These are phyloP conservation scores for Hetaerina titia DNA, from an alignment of 2,888 invertebrate genomes.

Conservation along the genomic window DNA sequence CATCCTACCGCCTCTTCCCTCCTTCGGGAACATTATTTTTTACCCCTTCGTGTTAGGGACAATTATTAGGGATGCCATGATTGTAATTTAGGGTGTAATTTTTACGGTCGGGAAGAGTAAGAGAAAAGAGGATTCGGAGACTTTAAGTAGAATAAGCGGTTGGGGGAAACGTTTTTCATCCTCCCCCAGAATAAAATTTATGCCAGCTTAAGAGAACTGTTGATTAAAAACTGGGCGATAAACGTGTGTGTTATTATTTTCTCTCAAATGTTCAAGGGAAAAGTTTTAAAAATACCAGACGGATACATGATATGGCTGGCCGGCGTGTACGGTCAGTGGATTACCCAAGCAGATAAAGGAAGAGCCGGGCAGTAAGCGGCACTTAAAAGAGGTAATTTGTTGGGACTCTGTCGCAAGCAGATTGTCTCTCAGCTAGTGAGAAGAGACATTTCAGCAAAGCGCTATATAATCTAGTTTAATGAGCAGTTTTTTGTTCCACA, in stretches of 20 bases:
- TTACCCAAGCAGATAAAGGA: not conserved
- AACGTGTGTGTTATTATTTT: not conserved
- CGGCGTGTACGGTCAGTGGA: constrained; percentile 21
- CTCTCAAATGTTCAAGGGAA: not conserved
- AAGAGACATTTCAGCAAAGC: not conserved
- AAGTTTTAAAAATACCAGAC: not conserved
- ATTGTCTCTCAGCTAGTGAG: not conserved
- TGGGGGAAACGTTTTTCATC: not conserved
- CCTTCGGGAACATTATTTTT: constrained; percentile 5
- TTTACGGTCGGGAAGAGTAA: not conserved
- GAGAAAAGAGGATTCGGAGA: not conserved
- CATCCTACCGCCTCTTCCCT: not conserved
- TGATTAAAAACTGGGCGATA: constrained; percentile 16
- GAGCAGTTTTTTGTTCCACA: not conserved
- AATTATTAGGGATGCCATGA: constrained; percentile 52
- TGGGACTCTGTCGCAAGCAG: not conserved
- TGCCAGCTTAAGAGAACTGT: not conserved
- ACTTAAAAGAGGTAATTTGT: not conserved
- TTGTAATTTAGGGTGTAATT: constrained; percentile 52
- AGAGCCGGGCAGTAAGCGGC: not conserved
- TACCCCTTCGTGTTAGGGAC: not conserved
- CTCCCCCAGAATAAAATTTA: not conserved
- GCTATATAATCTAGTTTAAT: not conserved
- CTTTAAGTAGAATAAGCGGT: constrained; percentile 23
- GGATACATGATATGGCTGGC: not conserved